Evolutionary conservation across 2,888 invertebrate genomes (phyloP).

Genomic region (Cephus rjabovi): DNA sequence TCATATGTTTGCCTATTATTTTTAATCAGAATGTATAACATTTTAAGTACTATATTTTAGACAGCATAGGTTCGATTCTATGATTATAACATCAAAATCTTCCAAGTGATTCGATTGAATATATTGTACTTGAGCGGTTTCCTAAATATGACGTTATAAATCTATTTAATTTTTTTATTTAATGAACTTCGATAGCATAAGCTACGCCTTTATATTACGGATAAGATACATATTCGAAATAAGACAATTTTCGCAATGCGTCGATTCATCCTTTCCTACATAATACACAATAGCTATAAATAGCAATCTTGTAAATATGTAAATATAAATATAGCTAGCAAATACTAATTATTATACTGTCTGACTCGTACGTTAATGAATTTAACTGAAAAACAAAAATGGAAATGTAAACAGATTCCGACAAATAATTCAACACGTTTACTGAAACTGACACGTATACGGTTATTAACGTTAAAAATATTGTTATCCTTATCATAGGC

Average conservation of each 20-base stretch:
- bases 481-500: background rate
- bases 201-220: background rate
- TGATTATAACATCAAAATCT: background rate
- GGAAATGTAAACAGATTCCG: background rate
- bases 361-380: background rate
- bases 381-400: background rate
- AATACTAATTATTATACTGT: slow-evolving; percentile 8
- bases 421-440: background rate
- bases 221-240: background rate
- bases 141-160: background rate
- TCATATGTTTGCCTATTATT: background rate
- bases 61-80: background rate
- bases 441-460: background rate
- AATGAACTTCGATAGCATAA: background rate
- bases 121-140: background rate
- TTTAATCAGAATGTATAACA: background rate
- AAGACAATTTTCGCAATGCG: background rate
- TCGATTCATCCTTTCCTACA: slow-evolving; percentile 10
- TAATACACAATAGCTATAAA: background rate
- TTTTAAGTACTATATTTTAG: background rate
- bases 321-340: slow-evolving; percentile 28
- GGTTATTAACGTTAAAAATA: background rate
- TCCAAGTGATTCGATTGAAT: background rate
- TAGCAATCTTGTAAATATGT: slow-evolving; percentile 38
- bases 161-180: background rate